Evolutionary conservation across 2,113 vertebrate species (phyloP), one percentile per base, ranked within the genome.

Genomic region (Seriola quinqueradiata): DNA sequence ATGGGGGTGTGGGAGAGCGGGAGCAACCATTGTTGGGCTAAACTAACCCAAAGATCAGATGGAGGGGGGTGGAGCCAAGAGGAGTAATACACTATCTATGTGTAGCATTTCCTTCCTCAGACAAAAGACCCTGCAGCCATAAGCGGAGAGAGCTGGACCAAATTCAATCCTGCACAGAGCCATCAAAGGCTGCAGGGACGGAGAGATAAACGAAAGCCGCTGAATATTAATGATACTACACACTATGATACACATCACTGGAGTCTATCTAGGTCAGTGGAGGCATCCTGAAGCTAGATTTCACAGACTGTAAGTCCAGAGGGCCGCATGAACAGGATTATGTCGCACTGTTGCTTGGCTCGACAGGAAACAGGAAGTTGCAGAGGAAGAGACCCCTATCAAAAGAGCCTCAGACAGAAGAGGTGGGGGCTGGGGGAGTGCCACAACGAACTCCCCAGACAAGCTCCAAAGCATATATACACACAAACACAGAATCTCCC

Each of bases 331-430:
- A 65, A 76, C 54, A 48, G 60, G 66, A 73, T 86, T 86, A 70
- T 89, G 60, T 69, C 59, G 6, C 44, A 0, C 70, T 28, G 69
- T 28, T 32, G 48, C 71, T 77, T 60, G 70, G 69, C 85, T 85
- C 36, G 25, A 88, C 89, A 92, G 92, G 90, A 94, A 91, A 92
- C 81, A 77, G 93, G 93, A 94, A 92, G 90, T 87, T 54, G 82
- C 89, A 88, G 75, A 86, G 90, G 89, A 91, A 92, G 82, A 75
- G 78, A 86, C 79, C 67, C 73, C 79, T 76, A 89, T 90, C 88
- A 86, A 87, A 85, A 79, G 77, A 77, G 71, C 71, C 79, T 75
- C 13, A 79, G 66, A 84, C 38, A 59, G 64, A 50, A 44, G 28
- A 2, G 60, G 65, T 32, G 79, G 74, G 77, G 86, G 70, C 32